Evolutionary conservation across 2,113 vertebrate genomes (phyloP), one percentile per base, ranked within the genome.

Genomic region (Fregetta grallaria): DNA sequence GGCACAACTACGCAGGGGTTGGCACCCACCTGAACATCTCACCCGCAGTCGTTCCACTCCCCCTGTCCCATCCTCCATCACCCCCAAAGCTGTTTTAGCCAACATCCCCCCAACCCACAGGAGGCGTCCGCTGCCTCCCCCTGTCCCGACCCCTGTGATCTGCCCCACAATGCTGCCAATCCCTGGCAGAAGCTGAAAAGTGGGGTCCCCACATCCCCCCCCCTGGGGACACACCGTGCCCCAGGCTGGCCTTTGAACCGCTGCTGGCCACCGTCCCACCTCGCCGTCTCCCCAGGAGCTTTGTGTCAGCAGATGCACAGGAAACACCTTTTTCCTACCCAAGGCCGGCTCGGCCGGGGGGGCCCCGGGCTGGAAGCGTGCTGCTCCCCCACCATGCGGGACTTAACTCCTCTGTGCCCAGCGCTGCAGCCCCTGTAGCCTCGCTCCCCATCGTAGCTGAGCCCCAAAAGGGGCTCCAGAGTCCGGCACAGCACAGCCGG

Each of bases 301-400:
- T 50, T 78, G 58, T 92, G 94, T 97, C 96, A 97, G 96, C 97
- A 94, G 86, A 96, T 94, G 91, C 87, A 96, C 94, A 98, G 98
- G 98, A 98, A 98, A 94, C 97, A 97, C 92, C 97, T 98, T 98
- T 98, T 97, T 97, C 97, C 98, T 96, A 97, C 92, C 23, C 79
- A 30, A 65, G 58, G 52, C 34, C 1, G 0, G 44, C 56, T 75
- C 13, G 12, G 84, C n/a, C 0, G 2, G 26, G 25, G 21, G 12
- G 25, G 6, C 4, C 8, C 58, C 0, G 2, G 50, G 40, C 56
- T 90, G 79, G 82, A 85, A 92, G 63, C 14, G 1, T 1, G 15
- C 53, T 16, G 50, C 47, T 55, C 70, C 52, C 47, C 47, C 23
- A 1, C 13, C 32, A 29, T 1, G 5, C 10, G 32, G 80, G 58